phyloP scores from a whole-genome alignment of 2,113 vertebrate species.

The Oreochromis tanganicae region DNA sequence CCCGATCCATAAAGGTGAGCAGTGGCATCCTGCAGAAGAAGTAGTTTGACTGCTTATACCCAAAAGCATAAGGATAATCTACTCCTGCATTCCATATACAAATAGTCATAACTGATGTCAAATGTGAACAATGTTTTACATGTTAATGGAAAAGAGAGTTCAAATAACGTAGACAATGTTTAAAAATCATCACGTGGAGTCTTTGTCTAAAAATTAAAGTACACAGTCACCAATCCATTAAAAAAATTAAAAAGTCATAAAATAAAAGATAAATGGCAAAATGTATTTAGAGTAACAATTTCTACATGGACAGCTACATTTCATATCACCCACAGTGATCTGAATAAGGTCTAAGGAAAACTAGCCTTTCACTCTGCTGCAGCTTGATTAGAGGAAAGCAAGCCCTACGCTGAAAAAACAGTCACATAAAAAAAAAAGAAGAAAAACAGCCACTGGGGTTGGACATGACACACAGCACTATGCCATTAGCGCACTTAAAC shows the following conservation, averaged over 20 bases:
- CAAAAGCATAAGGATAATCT: background rate
- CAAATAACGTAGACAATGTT: background rate
- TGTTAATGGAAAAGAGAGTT: background rate
- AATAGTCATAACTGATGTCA: background rate
- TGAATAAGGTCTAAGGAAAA: slow-evolving; percentile 8
- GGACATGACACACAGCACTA: slow-evolving; percentile 31
- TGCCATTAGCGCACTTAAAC: background rate
- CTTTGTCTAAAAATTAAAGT: background rate
- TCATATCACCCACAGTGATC: background rate
- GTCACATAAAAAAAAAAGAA: background rate
- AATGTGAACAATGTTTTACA: background rate
- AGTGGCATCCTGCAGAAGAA: background rate
- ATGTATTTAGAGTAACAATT: background rate
- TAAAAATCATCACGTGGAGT: background rate
- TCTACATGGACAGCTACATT: background rate
- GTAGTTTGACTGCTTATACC: background rate
- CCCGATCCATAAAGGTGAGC: background rate
- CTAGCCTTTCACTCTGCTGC: background rate
- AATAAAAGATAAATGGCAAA: background rate
- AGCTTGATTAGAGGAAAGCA: background rate
- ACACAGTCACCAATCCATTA: background rate
- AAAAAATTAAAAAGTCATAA: background rate
- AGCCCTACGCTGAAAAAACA: background rate
- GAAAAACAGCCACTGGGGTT: background rate
- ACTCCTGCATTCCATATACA: background rate